Conservation (phyloP, 2,113 vertebrate species). For the Serilophus lunatus region DNA sequence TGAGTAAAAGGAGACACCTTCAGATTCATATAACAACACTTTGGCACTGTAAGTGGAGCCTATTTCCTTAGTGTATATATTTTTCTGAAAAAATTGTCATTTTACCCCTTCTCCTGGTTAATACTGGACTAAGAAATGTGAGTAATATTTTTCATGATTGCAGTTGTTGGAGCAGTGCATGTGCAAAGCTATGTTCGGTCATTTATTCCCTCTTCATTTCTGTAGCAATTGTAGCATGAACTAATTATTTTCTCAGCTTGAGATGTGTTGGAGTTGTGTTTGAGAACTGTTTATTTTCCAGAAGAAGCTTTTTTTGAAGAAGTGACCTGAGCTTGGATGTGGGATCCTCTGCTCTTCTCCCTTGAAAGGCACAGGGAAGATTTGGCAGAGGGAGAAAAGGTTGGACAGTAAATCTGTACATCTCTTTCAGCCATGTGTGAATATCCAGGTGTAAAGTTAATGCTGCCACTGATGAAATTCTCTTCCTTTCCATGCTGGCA, state of each 20-base stretch:
- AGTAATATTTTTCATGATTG: neutral
- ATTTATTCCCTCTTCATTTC: constrained; percentile 38
- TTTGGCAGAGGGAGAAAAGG: neutral
- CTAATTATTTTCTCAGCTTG: constrained; percentile 61
- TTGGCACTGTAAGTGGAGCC: neutral
- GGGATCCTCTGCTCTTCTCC: neutral
- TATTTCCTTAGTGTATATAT: neutral
- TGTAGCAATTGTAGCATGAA: constrained; percentile 33
- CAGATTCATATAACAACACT: neutral
- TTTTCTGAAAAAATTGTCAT: neutral
- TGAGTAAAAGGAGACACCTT: neutral
- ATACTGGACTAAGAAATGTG: neutral
- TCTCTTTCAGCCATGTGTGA: neutral
- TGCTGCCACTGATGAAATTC: neutral
- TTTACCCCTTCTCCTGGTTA: neutral
- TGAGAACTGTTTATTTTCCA: constrained; percentile 33
- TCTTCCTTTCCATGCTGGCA: neutral
- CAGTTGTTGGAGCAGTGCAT: neutral
- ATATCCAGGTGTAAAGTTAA: neutral
- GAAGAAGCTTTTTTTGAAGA: neutral
- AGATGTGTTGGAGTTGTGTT: neutral
- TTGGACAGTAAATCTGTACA: neutral
- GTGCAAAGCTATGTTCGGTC: neutral
- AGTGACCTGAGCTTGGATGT: neutral
- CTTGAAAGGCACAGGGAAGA: neutral